Evolutionary conservation across 2,888 invertebrate genomes (phyloP), one percentile per base, ranked within the genome.

Genomic region (Drepanosiphum platanoidis): DNA sequence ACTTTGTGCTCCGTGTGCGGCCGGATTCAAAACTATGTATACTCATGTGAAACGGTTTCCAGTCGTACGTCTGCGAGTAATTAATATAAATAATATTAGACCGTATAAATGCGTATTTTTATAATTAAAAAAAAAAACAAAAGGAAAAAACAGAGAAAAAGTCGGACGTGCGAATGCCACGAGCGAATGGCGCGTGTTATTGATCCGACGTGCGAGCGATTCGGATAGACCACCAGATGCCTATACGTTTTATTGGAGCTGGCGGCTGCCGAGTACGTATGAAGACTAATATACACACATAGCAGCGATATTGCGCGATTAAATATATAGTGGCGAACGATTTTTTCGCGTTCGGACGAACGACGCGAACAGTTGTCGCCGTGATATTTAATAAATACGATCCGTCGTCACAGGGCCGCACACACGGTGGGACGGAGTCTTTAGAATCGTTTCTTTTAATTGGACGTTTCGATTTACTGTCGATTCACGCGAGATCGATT

Each of bases 51-150:
- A 75, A 52, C 34, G 58, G 13, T 58, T 61, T 18, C 61, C n/a
- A 52, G 52, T 75, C n/a, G n/a, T 52, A 7, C n/a, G 34, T 13
- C 3, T 34, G 22, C 30, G 11, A 75, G 34, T 75, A 75, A 75
- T 75, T 34, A 58, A 75, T 75, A 34, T 42, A 27, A 42, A 30
- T 72, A 75, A 13, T 34, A 52, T 52, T 52, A 58, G n/a, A 39
- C 58, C 11, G 39, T 27, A 1, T 27, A 61, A 77, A 61, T 9
- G 58, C 27, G 18, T 77, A 27, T 61, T 77, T 77, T 61, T 39
- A 77, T 77, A 61, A 27, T 77, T 61, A 61, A 36, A 77, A 77
- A 27, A n/a, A 27, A 13, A 66, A 61, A 58, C 22, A 58, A n/a
- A n/a, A 58, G 3, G 13, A 58, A 42, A 7, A 42, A 42, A 7